Conservation (phyloP, 2,113 vertebrate species). For the Panthera tigris region DNA sequence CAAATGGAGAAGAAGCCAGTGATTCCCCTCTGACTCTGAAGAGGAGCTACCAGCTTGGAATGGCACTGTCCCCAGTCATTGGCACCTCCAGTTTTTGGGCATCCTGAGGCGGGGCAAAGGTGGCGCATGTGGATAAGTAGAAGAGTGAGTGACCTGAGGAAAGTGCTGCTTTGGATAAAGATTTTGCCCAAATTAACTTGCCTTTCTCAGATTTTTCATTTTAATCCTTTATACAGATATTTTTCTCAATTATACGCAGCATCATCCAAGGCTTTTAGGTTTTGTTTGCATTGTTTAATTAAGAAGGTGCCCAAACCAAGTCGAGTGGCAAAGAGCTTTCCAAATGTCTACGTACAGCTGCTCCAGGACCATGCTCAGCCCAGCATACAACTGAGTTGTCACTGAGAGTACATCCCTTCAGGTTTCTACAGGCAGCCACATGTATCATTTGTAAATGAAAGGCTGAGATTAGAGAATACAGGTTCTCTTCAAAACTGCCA, state of each 20-base stretch:
- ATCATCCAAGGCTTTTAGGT: neutral
- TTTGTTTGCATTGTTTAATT: neutral
- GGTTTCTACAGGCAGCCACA: neutral
- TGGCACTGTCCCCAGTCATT: too few species aligned
- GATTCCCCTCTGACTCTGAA: neutral
- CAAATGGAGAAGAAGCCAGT: neutral
- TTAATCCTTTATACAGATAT: neutral
- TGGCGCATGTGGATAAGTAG: neutral
- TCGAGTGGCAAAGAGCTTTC: neutral
- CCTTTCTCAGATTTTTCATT: neutral
- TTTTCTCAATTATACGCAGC: neutral
- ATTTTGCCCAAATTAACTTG: neutral
- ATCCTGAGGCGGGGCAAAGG: neutral
- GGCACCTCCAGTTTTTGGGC: neutral
- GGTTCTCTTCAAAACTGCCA: neutral
- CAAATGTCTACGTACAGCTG: neutral
- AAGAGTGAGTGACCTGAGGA: neutral
- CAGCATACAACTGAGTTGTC: neutral
- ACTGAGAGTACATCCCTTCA: neutral
- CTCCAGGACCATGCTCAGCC: neutral
- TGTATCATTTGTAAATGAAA: neutral
- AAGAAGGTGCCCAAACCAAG: neutral
- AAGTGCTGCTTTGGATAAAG: neutral
- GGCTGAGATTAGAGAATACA: neutral
- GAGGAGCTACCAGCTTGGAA: too few species aligned